These are phyloP conservation scores for Phania funesta DNA, from an alignment of 2,888 invertebrate species.

Conservation along the genomic window DNA sequence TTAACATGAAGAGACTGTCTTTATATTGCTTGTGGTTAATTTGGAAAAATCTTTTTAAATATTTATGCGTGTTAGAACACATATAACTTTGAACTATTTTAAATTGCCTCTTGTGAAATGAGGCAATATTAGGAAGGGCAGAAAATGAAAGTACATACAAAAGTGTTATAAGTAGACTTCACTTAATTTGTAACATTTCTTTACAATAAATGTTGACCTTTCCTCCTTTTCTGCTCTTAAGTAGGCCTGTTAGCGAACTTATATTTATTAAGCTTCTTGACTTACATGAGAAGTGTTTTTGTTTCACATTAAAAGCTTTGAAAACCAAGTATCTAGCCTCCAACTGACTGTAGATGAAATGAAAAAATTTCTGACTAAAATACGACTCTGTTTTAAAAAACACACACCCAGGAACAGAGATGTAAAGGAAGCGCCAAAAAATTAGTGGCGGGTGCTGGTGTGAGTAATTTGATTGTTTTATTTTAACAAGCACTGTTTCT, in stretches of 20 bases:
- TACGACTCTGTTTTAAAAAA: background rate
- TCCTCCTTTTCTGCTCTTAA: background rate
- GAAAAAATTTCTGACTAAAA: constrained; percentile 56
- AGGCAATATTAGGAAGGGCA: too few species aligned
- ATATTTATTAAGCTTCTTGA: constrained; percentile 43
- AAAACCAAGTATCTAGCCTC: background rate
- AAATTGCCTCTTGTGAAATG: too few species aligned
- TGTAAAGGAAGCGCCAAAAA: too few species aligned
- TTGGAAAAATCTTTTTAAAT: too few species aligned
- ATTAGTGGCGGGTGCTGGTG: background rate
- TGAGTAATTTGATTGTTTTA: constrained; percentile 36
- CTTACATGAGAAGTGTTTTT: constrained; percentile 20
- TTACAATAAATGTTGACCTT: background rate
- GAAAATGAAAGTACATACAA: too few species aligned
- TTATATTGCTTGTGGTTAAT: too few species aligned
- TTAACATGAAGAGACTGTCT: too few species aligned
- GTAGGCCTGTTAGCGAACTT: constrained; percentile 14
- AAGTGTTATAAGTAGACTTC: too few species aligned
- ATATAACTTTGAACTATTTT: too few species aligned
- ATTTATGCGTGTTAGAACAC: too few species aligned
- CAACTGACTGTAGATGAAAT: constrained; percentile 16
- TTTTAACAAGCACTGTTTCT: constrained; percentile 17
- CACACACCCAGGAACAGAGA: background rate
- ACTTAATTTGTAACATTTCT: too few species aligned
- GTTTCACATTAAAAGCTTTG: constrained; percentile 9